Evolutionary conservation across 2,888 invertebrate species (phyloP).

Genomic region (Chaitophorus viminalis): DNA sequence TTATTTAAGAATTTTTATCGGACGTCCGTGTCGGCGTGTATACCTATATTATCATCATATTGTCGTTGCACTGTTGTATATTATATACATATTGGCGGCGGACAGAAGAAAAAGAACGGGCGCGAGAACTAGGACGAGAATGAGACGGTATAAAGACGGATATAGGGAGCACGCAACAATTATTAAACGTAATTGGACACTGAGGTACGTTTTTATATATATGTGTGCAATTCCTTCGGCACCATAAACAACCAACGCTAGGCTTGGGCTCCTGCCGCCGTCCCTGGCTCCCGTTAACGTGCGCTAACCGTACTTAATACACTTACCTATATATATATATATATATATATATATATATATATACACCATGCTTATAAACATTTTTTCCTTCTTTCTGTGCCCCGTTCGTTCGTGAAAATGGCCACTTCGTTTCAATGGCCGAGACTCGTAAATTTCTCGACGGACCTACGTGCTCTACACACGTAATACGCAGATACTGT

Average conservation of each 20-base stretch:
- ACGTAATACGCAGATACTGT: neutral
- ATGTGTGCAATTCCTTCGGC: neutral
- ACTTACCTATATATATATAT: too few relatives aligned
- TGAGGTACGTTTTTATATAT: neutral
- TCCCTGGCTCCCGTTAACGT: neutral
- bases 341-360: neutral
- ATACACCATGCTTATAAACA: neutral
- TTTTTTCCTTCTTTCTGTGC: neutral
- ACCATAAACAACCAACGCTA: constrained; percentile 22
- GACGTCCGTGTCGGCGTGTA: neutral
- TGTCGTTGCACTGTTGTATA: too few relatives aligned
- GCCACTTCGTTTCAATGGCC: constrained; percentile 2
- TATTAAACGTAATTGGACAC: constrained; percentile 44
- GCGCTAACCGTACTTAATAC: too few relatives aligned
- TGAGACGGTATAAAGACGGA: neutral
- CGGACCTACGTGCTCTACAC: neutral
- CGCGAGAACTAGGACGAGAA: neutral
- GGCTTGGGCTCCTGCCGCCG: neutral
- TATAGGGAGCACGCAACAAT: constrained; percentile 18
- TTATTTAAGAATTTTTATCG: neutral
- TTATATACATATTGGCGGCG: neutral
- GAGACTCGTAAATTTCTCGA: neutral
- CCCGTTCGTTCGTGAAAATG: neutral
- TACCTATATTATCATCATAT: neutral
- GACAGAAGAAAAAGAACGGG: neutral